These are phyloP conservation scores for Hypocryptadius cinnamomeus DNA, from an alignment of 2,113 vertebrate genomes.

Conservation along the genomic window DNA sequence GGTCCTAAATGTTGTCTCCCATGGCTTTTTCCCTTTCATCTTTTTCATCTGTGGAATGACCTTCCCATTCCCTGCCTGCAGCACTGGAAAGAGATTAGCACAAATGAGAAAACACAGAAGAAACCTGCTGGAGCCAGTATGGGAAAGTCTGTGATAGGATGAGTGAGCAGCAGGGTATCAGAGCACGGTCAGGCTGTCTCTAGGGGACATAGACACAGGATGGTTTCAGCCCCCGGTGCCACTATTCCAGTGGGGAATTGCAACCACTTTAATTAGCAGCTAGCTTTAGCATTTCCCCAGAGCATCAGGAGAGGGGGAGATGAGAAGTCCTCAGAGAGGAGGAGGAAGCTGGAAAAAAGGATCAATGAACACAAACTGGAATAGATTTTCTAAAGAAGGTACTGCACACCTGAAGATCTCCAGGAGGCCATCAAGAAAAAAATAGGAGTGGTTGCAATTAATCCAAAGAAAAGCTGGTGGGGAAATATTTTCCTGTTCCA, in stretches of 20 bases:
- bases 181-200: not conserved
- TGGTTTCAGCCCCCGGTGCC: constrained; percentile 52
- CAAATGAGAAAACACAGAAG: constrained; percentile 15
- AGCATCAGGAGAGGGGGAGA: not conserved
- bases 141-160: not conserved
- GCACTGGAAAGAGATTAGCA: not conserved
- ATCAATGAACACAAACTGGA: not conserved
- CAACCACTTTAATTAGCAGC: constrained; percentile 57
- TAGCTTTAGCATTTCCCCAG: constrained; percentile 2
- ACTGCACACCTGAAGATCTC: not conserved
- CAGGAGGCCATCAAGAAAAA: not conserved
- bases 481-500: not conserved
- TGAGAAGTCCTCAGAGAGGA: not conserved
- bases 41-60: not conserved
- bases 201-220: not conserved
- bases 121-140: not conserved
- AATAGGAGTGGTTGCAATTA: not conserved
- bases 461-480: not conserved
- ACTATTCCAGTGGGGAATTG: constrained; percentile 50
- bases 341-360: not conserved
- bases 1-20: not conserved
- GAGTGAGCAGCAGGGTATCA: not conserved
- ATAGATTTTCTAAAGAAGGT: not conserved
- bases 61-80: not conserved
- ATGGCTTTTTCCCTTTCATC: not conserved